Conservation (phyloP, 2,888 invertebrate species). For the Andrena flavipes region DNA sequence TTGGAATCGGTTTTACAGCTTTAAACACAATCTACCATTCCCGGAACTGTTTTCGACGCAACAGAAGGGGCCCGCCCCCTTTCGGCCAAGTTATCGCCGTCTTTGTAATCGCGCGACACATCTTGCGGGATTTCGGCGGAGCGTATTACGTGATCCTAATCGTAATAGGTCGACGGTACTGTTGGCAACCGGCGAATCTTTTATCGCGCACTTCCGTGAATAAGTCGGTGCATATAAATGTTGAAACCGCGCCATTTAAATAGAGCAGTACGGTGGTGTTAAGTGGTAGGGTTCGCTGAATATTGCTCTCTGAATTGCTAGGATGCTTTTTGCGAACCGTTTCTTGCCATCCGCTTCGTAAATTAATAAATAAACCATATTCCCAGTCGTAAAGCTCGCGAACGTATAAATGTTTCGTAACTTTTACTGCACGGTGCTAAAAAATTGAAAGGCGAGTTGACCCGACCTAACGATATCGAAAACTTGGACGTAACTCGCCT, state of each 20-base stretch:
- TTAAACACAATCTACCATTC: slow-evolving; percentile 14
- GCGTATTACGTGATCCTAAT: slow-evolving; percentile 39
- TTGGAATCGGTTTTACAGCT: slow-evolving; percentile 19
- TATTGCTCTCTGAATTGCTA: not conserved
- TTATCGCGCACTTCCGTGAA: not conserved
- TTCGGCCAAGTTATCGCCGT: slow-evolving; percentile 16
- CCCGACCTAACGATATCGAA: too few relatives aligned
- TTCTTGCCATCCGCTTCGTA: too few relatives aligned
- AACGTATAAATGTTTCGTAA: too few relatives aligned
- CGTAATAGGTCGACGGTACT: not conserved
- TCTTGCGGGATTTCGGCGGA: slow-evolving; percentile 11
- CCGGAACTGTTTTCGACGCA: slow-evolving; percentile 56
- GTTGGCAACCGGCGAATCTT: not conserved
- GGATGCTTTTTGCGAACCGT: too few relatives aligned
- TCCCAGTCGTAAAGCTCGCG: too few relatives aligned
- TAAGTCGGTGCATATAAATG: slow-evolving; percentile 2
- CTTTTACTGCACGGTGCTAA: too few relatives aligned
- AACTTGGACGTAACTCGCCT: not conserved
- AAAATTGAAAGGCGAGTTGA: too few relatives aligned
- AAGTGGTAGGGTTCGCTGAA: not conserved
- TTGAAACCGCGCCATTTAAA: not conserved
- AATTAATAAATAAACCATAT: too few relatives aligned
- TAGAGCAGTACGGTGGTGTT: not conserved
- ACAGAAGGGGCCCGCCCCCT: not conserved
- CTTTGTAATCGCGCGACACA: not conserved